Conservation (phyloP, 1,140 invertebrate species). For the Micrasema minimum region DNA sequence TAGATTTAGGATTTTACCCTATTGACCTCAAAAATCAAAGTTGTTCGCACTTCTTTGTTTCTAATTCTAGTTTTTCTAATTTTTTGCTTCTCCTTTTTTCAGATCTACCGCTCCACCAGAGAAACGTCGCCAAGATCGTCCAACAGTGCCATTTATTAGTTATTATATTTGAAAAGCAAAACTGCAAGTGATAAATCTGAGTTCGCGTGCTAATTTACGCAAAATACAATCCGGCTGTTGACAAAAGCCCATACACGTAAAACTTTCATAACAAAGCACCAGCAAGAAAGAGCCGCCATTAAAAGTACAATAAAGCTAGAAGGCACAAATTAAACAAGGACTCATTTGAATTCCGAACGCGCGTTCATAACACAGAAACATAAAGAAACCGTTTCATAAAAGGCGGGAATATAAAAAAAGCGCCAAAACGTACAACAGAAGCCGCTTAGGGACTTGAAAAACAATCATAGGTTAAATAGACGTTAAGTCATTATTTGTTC, state of each 20-base stretch:
- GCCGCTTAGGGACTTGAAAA: constrained; percentile 27
- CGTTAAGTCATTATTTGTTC: constrained; percentile 6
- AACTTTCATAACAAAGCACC: constrained; percentile 22
- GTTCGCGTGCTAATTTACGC: constrained; percentile 36
- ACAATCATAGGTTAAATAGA: constrained; percentile 12
- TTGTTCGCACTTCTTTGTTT: too few relatives aligned
- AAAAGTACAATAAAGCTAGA: constrained; percentile 38
- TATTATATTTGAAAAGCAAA: neutral
- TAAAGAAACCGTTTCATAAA: constrained; percentile 26
- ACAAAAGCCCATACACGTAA: neutral
- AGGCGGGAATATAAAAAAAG: constrained; percentile 23
- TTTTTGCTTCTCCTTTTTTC: constrained; percentile 26
- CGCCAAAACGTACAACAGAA: constrained; percentile 23
- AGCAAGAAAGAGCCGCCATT: constrained; percentile 17
- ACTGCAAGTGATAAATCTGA: constrained; percentile 45
- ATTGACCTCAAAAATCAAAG: too few relatives aligned
- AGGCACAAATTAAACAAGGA: constrained; percentile 39
- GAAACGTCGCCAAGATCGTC: constrained; percentile 9
- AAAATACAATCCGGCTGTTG: neutral
- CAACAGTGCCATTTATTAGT: constrained; percentile 14
- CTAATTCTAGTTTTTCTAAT: too few relatives aligned
- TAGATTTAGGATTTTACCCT: too few relatives aligned
- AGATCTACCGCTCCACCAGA: constrained; percentile 6
- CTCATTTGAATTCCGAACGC: constrained; percentile 34
- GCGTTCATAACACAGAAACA: constrained; percentile 34